Evolutionary conservation across 2,888 invertebrate species (phyloP).

Genomic region (Drosophila austrosaltans): DNA sequence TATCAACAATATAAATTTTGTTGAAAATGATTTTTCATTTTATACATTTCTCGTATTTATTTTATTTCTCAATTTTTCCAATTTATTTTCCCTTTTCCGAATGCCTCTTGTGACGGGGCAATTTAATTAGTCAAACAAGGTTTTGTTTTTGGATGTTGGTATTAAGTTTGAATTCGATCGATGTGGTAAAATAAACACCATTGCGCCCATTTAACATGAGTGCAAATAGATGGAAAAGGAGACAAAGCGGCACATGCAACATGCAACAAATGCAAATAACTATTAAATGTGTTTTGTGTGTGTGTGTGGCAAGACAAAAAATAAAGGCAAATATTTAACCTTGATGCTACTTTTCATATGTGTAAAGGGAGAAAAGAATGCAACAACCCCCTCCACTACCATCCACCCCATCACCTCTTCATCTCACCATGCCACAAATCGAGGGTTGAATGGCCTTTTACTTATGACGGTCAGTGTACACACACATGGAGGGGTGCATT

Average conservation of each 20-base stretch:
- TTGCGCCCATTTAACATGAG: constrained; percentile 27
- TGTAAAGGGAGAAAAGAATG: constrained; percentile 20
- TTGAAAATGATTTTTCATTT: background rate
- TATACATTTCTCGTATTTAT: constrained; percentile 38
- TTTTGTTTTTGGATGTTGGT: constrained; percentile 22
- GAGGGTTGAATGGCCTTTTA: constrained; percentile 71
- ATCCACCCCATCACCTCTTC: background rate
- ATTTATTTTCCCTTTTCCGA: constrained; percentile 48
- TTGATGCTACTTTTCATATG: constrained; percentile 66
- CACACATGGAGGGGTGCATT: constrained; percentile 41
- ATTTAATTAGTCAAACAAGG: constrained; percentile 57
- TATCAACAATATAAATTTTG: constrained; percentile 14
- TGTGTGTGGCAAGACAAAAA: constrained; percentile 26
- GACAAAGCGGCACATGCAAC: constrained; percentile 4
- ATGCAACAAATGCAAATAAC: constrained; percentile 42
- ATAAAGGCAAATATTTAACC: constrained; percentile 76
- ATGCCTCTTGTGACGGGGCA: constrained; percentile 32
- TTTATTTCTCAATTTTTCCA: constrained; percentile 46
- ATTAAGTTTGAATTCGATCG: constrained; percentile 35
- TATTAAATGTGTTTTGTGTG: constrained; percentile 6
- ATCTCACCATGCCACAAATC: constrained; percentile 1
- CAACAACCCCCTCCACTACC: constrained; percentile 19
- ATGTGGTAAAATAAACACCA: constrained; percentile 22
- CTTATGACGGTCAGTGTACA: constrained; percentile 54
- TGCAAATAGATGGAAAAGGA: constrained; percentile 17